Conservation (phyloP, 1,140 invertebrate genomes). For the Lepidurus arcticus region DNA sequence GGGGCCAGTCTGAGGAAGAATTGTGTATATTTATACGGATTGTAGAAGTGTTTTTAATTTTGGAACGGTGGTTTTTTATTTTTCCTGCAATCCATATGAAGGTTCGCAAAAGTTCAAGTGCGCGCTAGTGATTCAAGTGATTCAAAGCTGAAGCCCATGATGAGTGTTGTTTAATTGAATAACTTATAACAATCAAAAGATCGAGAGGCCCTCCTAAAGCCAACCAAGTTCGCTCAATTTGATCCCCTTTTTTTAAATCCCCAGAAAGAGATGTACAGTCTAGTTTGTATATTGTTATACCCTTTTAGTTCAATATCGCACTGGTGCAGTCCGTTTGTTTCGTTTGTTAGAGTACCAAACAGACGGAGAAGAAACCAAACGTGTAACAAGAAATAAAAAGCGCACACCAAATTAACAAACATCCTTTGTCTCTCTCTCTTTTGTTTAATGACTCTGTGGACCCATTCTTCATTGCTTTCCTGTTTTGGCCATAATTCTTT, state of each 20-base stretch:
- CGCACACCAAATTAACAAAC: not conserved
- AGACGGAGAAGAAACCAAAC: not conserved
- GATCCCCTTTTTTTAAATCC: not conserved
- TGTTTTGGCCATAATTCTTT: not conserved
- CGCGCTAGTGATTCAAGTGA: not conserved
- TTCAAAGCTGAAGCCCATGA: not conserved
- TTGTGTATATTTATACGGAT: too few species aligned
- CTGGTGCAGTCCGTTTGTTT: not conserved
- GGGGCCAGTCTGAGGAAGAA: too few species aligned
- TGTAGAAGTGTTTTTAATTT: too few species aligned
- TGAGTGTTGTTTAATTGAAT: not conserved
- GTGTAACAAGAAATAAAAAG: conserved; percentile 11
- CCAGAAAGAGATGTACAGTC: not conserved
- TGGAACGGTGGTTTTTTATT: too few species aligned
- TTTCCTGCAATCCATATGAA: too few species aligned
- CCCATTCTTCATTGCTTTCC: not conserved
- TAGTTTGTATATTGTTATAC: conserved; percentile 15
- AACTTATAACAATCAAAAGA: conserved; percentile 17
- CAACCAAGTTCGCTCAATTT: conserved; percentile 9
- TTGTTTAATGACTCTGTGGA: not conserved
- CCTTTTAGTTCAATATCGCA: not conserved
- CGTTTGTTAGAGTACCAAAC: not conserved
- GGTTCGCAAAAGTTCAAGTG: not conserved
- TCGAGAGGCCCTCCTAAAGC: conserved; percentile 16
- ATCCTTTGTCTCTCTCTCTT: not conserved